Base-by-base conservation (phyloP, 2,888 invertebrate species). In the Tanypteryx hageni region DNA sequence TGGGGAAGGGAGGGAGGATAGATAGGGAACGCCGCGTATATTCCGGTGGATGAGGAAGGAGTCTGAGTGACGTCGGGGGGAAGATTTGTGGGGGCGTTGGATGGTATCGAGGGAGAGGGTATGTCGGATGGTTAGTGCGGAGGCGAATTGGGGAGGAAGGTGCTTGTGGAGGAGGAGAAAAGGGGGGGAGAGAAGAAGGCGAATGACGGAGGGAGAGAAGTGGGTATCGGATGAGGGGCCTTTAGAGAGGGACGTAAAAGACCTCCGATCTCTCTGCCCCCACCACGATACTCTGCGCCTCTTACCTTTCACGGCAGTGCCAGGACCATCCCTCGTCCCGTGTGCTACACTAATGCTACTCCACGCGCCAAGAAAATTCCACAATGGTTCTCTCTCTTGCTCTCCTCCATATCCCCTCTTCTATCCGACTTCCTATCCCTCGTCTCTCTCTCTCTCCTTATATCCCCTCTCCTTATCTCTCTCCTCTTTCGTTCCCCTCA, bases 331-430 rank as follows among this genome's bases (percentile, higher is more conserved):
- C 64, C 89, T 64, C 83, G 83, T 56, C 89, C 64, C 31, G 31
- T 31, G 44, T 3, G 31, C 61, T 44, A 89, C 89, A 89, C 89
- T 89, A 89, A 89, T 89, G 89, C 89, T 64, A 58, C 64, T 64
- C 64, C 44, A 64, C 64, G 89, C 64, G 89, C 64, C 89, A 89
- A 76, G 64, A 68, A 89, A 89, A 89, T 89, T 64, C 44, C 18
- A 56, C 89, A 61, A 64, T 64, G 64, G 61, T 64, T 68, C 64
- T 31, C 89, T 64, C 89, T 89, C 44, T 89, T 61, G n/a, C 16
- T 13, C 1, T 27, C 9, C n/a, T 18, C 31, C 61, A 14, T 86
- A 16, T 61, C 85, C 31, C n/a, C 31, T 27, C 2, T 27, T 11
- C 18, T 44, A 27, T 16, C 31, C 13, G 1, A 44, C 82, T 8